These are phyloP conservation scores for Azorinus chamasolen DNA, from an alignment of 2,888 invertebrate species.

Conservation along the genomic window DNA sequence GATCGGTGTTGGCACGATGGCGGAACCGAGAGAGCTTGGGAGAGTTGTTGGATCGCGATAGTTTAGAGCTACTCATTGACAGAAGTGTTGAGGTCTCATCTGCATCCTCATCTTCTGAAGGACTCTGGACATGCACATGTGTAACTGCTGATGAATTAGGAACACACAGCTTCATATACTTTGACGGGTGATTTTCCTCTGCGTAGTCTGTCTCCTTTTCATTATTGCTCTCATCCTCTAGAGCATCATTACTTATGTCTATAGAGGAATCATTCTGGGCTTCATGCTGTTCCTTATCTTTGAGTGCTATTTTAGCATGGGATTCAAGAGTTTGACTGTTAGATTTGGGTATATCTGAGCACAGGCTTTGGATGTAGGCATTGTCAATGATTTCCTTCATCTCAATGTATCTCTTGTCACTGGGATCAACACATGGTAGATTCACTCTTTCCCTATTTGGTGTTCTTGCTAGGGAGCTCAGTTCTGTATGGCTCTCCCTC, in stretches of 20 bases:
- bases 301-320: neutral
- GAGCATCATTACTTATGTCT: neutral
- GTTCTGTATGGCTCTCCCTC: constrained; percentile 58
- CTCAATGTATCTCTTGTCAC: constrained; percentile 31
- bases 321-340: neutral
- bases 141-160: constrained; percentile 3
- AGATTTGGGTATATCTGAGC: neutral
- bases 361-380: constrained; percentile 3
- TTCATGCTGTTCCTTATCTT: constrained; percentile 3
- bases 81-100: constrained; percentile 49
- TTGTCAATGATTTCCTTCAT: constrained; percentile 29
- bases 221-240: neutral
- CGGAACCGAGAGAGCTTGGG: constrained; percentile 38
- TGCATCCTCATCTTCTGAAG: constrained; percentile 53
- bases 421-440: constrained; percentile 16
- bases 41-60: constrained; percentile 39
- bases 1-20: constrained; percentile 44
- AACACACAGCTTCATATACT: neutral
- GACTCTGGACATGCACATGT: constrained; percentile 39
- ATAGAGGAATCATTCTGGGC: neutral
- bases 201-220: neutral
- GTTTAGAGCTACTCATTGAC: constrained; percentile 7
- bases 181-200: neutral
- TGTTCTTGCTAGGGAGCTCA: constrained; percentile 59
- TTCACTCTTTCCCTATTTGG: constrained; percentile 49